These are phyloP conservation scores for Pantala flavescens DNA, from an alignment of 1,140 invertebrate genomes.

Conservation along the genomic window DNA sequence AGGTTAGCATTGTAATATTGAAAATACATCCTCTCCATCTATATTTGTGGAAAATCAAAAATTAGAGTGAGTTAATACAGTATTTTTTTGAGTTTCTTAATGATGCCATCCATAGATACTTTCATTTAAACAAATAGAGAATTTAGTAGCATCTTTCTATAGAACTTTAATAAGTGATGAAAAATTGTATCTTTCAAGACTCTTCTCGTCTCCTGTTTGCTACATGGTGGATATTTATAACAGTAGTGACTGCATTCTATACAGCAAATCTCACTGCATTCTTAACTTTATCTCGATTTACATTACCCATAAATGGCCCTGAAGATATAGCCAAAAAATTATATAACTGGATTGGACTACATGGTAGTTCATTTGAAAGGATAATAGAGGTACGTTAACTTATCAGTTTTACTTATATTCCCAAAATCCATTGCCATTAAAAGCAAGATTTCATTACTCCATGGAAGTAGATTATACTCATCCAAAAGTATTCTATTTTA, in stretches of 20 bases:
- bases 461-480: too few relatives aligned
- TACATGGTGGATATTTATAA: slow-evolving; percentile 85
- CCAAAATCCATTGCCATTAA: too few relatives aligned
- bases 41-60: too few relatives aligned
- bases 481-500: too few relatives aligned
- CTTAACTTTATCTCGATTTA: slow-evolving; percentile 71
- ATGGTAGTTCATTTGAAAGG: slow-evolving; percentile 54
- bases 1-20: too few relatives aligned
- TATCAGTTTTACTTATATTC: background rate
- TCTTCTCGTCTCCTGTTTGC: slow-evolving; percentile 71
- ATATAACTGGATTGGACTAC: slow-evolving; percentile 53
- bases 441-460: too few relatives aligned
- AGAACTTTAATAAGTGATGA: too few relatives aligned
- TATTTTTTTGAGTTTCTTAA: too few relatives aligned
- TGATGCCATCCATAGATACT: too few relatives aligned
- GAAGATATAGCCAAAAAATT: slow-evolving; percentile 54
- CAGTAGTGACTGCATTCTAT: slow-evolving; percentile 80
- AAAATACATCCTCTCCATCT: background rate
- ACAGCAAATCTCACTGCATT: slow-evolving; percentile 85
- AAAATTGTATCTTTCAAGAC: slow-evolving; percentile 44
- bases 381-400: slow-evolving; percentile 32
- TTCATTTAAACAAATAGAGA: too few relatives aligned
- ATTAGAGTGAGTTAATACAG: too few relatives aligned
- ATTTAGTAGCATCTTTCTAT: too few relatives aligned
- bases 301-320: slow-evolving; percentile 57